Evolutionary conservation across 1,140 invertebrate species (phyloP), one percentile per base, ranked within the genome.

Genomic region (Drosophila simulans): DNA sequence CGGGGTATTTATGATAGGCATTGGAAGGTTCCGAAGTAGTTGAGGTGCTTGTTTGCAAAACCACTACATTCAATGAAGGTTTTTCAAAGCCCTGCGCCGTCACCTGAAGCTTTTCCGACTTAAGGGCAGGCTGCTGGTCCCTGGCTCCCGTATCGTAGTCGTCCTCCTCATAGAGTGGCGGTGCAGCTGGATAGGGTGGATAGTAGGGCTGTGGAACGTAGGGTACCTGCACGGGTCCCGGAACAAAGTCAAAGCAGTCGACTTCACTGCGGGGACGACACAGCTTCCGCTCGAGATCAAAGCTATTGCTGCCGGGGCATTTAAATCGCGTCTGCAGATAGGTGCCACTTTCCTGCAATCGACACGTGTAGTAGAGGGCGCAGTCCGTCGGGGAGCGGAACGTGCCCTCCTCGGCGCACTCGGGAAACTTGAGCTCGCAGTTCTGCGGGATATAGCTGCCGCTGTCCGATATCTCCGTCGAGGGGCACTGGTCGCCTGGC

Each of bases 301-400:
- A 91, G 49, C 86, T 79, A 7, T 75, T 71, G 25, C 77, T 80
- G 15, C 68, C 77, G 22, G 90, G 90, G 63, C 90, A 91, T 71
- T 82, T 92, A 53, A 82, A 91, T 31, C 92, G 84, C 5, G 84
- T 91, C 25, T 93, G 92, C 65, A 91, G 58, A 53, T 92, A 92
- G 35, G 80, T 75, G 12, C 88, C 82, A 57, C 51, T 84, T 1
- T 43, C 15, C 60, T 84, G 85, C 53, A 77, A 64, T 37, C 82
- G 85, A 60, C 92, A 93, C n/a, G 79, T 91, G 55, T 92, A 93
- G 69, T 93, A 93, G 4, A 92, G 31, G 13, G 84, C 82, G 52
- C 92, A 92, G 73, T 93, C 91, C 11, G 71, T 86, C n/a, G 90
- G 77, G 15, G 91, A 91, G 22, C 90, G 73, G 48, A 92, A 93